Conservation (phyloP, 2,797 vertebrate genomes). For the Trichosurus vulpecula region DNA sequence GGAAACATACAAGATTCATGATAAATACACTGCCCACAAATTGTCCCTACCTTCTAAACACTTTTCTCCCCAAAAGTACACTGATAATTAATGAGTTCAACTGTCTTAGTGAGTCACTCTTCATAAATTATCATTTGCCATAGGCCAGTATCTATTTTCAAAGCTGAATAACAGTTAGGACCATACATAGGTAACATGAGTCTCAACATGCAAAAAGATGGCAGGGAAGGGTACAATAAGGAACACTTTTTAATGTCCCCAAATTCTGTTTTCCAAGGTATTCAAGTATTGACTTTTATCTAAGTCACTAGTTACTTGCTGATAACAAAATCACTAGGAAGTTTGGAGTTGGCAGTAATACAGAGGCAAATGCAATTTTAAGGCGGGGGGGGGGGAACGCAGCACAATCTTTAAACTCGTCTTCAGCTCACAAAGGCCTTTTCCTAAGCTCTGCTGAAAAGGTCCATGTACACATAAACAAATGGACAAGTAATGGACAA, state of each 20-base stretch:
- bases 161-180: neutral
- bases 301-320: neutral
- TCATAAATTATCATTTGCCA: neutral
- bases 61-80: slow-evolving; percentile 5
- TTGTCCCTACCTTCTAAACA: neutral
- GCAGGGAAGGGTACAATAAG: neutral
- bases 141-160: neutral
- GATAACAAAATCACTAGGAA: neutral
- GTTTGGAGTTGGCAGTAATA: neutral
- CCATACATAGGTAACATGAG: neutral
- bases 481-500: neutral
- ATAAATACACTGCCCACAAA: neutral
- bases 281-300: neutral
- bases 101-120: slow-evolving; percentile 15
- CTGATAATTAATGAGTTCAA: neutral
- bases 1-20: neutral
- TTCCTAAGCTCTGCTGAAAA: neutral
- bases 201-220: neutral
- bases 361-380: neutral
- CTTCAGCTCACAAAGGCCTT: neutral
- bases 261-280: neutral
- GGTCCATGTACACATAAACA: neutral
- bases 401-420: neutral
- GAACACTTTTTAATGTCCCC: neutral
- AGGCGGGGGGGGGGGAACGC: neutral